Evolutionary conservation across 2,797 vertebrate genomes (phyloP).

Genomic region (Danio albolineatus): DNA sequence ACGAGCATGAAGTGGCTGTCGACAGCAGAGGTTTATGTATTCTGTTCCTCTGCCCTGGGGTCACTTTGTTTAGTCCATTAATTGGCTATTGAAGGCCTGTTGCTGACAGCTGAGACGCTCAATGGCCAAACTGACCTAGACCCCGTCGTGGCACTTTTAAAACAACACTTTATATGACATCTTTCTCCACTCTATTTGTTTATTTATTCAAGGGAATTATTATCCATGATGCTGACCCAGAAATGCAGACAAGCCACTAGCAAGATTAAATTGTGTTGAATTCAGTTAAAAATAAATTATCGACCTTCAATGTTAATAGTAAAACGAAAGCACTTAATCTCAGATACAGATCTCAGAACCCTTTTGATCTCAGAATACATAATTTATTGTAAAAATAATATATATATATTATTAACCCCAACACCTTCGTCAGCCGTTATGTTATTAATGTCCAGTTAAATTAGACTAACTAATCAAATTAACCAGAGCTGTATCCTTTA

Average conservation of each 20-base stretch:
- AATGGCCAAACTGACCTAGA: conserved; percentile 31
- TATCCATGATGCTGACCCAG: not conserved
- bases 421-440: conserved; percentile 65
- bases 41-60: conserved; percentile 17
- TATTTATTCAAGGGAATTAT: not conserved
- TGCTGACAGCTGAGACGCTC: conserved; percentile 15
- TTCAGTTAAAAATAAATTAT: not conserved
- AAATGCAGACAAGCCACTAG: not conserved
- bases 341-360: conserved; percentile 14
- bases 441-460: conserved; percentile 61
- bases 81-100: conserved; percentile 27
- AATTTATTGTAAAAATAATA: conserved; percentile 59
- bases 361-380: conserved; percentile 20
- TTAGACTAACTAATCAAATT: conserved; percentile 65
- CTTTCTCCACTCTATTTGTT: not conserved
- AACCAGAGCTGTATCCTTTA: conserved; percentile 61
- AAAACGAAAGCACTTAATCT: conserved; percentile 4
- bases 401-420: conserved; percentile 72
- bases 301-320: not conserved
- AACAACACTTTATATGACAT: not conserved
- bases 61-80: conserved; percentile 15
- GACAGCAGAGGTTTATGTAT: conserved; percentile 30
- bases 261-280: not conserved
- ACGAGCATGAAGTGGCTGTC: conserved; percentile 3
- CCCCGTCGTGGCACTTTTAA: conserved; percentile 4